Base-by-base conservation (phyloP, 1,140 invertebrate genomes). In the Pteromalus puparum region DNA sequence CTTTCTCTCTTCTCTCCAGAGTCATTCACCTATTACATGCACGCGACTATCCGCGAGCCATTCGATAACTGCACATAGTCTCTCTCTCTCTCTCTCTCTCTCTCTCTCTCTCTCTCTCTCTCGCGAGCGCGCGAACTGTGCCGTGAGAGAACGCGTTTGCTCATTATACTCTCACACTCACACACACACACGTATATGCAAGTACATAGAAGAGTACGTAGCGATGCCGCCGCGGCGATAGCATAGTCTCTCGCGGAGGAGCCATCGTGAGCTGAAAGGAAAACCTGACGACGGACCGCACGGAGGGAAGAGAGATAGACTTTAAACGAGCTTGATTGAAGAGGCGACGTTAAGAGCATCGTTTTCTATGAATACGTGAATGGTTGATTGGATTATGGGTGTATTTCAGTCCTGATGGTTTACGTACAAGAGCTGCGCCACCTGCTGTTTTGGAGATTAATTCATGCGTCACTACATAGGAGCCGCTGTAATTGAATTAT, bases 11-110 rank as follows among this genome's bases (percentile, higher is more conserved):
- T 61, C 53, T 81, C 61, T 65, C 53, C 21, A 21, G 73, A 82
- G 81, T 82, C 81, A 76, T 82, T 82, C 81, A 82, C 81, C 81
- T 82, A 82, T 75, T 82, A 61, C 53, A 30, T 74, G 13, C 70
- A 74, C 28, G 80, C 70, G 48, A 81, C 21, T 34, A 61, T 61
- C 53, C 26, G 12, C 67, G 26, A 70, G 67, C 67, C 67, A 70
- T 61, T 61, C 53, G 53, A 61, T 61, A 61, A 61, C 53, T 61
- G 18, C 18, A 61, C 21, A 61, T 61, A n/a, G 18, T 21, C 21
- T 7, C 5, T 4, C 13, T 48, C 46, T 48, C 46, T 5, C 42
- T 48, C 46, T 48, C 46, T 5, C 42, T 48, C 46, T 48, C 46
- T 5, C 42, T n/a, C n/a, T 21, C 21, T 7, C 5, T 4, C 13